phyloP scores from a whole-genome alignment of 2,888 invertebrate species.

The Reticulitermes lucifugus region DNA sequence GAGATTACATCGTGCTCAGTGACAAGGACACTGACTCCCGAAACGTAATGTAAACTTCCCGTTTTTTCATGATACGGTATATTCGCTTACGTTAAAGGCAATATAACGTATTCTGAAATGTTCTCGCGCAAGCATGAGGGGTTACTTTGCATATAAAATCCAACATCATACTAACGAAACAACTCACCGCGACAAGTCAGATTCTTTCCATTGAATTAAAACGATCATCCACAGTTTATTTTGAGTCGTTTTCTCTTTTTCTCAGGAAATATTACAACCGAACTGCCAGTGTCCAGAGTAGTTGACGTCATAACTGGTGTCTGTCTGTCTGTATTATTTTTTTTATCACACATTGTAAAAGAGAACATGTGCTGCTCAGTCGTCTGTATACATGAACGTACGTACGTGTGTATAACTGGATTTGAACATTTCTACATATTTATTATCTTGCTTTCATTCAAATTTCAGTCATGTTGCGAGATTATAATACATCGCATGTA shows the following conservation, averaged over 20 bases:
- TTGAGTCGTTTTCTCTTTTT: neutral
- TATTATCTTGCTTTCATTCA: neutral
- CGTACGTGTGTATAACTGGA: neutral
- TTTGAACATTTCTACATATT: neutral
- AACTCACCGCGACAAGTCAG: neutral
- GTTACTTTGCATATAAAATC: neutral
- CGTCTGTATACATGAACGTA: neutral
- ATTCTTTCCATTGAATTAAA: neutral
- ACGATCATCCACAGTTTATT: neutral
- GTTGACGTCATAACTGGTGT: neutral
- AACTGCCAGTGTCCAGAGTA: neutral
- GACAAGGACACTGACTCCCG: neutral
- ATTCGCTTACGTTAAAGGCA: neutral
- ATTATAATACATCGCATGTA: neutral
- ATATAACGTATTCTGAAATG: neutral
- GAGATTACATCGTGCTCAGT: neutral
- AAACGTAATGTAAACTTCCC: neutral
- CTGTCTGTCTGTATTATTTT: neutral
- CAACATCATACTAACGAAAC: neutral
- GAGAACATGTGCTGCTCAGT: neutral
- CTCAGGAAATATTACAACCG: neutral
- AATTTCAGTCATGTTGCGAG: neutral
- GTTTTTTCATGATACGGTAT: neutral
- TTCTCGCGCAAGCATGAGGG: neutral
- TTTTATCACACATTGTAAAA: neutral